phyloP scores from a whole-genome alignment of 1,140 invertebrate genomes.

The Drosophila ogumai region DNA sequence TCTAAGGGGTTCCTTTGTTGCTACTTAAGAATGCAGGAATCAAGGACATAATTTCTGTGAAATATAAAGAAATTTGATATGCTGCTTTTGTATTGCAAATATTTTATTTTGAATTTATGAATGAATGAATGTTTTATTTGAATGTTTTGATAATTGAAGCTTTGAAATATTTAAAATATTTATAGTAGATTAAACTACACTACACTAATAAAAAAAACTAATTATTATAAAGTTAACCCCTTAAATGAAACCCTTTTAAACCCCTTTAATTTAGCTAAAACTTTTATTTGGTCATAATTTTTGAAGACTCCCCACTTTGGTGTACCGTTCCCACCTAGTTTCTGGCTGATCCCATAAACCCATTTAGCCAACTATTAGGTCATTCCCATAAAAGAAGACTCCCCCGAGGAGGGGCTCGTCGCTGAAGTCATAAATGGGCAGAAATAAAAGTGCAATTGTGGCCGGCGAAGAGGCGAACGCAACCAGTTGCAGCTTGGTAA shows the following conservation, averaged over 20 bases:
- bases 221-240: too few species aligned
- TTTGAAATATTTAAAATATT: neutral
- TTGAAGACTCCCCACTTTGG: slow-evolving; percentile 1
- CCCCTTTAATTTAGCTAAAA: slow-evolving; percentile 2
- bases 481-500: slow-evolving; percentile 46
- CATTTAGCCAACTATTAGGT: slow-evolving; percentile 48
- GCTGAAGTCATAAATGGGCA: slow-evolving; percentile 33
- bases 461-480: slow-evolving; percentile 24
- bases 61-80: neutral
- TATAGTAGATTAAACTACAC: too few species aligned
- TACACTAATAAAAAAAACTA: too few species aligned
- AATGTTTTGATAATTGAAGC: neutral
- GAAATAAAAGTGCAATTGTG: slow-evolving; percentile 30
- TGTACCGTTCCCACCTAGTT: slow-evolving; percentile 11
- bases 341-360: slow-evolving; percentile 44
- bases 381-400: slow-evolving; percentile 46
- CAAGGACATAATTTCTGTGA: neutral
- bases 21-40: neutral
- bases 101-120: neutral
- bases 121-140: neutral
- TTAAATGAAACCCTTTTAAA: neutral
- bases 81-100: neutral
- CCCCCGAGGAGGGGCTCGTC: slow-evolving; percentile 36
- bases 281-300: slow-evolving; percentile 10
- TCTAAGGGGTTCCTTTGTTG: neutral